Base-by-base conservation (phyloP, 2,888 invertebrate species). In the Tricholauxania praeusta region DNA sequence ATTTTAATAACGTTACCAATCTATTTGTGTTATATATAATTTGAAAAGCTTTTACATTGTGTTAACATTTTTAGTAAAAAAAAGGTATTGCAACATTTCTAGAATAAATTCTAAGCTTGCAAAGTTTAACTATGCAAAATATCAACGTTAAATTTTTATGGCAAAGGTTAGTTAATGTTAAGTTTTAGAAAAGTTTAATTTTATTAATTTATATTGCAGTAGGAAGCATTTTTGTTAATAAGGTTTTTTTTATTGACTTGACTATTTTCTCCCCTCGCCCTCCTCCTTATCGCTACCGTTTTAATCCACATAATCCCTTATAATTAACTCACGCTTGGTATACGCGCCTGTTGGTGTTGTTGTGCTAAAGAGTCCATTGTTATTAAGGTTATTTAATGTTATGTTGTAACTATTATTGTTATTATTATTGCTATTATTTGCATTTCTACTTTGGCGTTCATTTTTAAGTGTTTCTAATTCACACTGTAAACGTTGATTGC, bases 241-340 rank as follows among this genome's bases (percentile, higher is more conserved):
- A 19, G 28, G 39, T 39, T 39, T 39, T 39, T 10, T 1, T 39
- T 39, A 39, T 39, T 39, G 39, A 10, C 8, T 39, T 39, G 39
- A 10, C 10, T 39, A 1, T 39, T 2, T 39, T 39, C 10, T 57
- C 19, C 47, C 12, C 47, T 63, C 47, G n/a, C 62, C 39, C 22
- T 17, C 5, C 39, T 3, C 39, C 39, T 39, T 39, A 39, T 39
- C 10, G 39, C 39, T 39, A 39, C 52, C 52, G n/a, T 52, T 52
- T 71, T 81, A 84, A 78, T 84, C 84, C 74, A 83, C 84, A 73
- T 82, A 84, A 75, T 84, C 84, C 72, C 81, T 77, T 72, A 84
- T 83, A 74, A 84, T 82, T 73, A 84, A 77, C 75, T 83, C 82
- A 49, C 84, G 83, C 78, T 83, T 84, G 73, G 82, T 73, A 72